Percentiles rank a stretch among this genome's conserved stretches.
Conservation (phyloP, 2,888 invertebrate genomes). For the Gryllus longicercus region DNA sequence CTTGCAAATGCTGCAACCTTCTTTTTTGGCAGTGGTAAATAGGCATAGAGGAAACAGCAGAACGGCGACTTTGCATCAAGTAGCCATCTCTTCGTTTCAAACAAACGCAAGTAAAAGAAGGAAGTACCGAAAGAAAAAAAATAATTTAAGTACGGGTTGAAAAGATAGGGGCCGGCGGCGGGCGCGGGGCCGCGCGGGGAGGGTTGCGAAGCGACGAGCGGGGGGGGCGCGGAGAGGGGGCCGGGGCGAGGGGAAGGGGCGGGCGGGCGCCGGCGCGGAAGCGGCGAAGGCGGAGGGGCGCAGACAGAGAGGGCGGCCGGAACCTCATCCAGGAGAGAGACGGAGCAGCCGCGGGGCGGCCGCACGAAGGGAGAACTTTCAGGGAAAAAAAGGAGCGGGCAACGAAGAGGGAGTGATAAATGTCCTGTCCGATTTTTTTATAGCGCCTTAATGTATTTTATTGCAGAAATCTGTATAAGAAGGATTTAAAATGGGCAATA, state of each 20-base stretch:
- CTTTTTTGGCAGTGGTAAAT: conserved; percentile 27
- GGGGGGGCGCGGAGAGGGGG: neutral
- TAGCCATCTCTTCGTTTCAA: conserved; percentile 22
- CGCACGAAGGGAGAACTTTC: neutral
- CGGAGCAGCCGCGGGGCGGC: neutral
- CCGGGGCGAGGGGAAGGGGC: neutral
- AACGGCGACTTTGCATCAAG: conserved; percentile 20
- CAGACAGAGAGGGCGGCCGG: neutral
- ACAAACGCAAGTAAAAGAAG: conserved; percentile 17
- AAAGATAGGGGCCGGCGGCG: neutral
- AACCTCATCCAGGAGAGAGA: neutral
- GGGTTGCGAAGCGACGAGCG: neutral
- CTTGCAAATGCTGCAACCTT: conserved; percentile 30
- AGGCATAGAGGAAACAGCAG: conserved; percentile 23
- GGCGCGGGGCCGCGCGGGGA: neutral
- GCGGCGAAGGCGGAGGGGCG: neutral
- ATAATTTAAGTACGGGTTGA: neutral
- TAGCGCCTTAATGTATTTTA: conserved; percentile 7
- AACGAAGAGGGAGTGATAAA: conserved; percentile 8
- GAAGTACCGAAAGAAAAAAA: neutral
- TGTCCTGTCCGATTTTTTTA: neutral
- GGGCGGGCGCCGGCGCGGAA: neutral
- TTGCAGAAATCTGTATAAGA: conserved; percentile 3
- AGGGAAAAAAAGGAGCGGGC: neutral
- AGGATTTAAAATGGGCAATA: conserved; percentile 4